phyloP scores from a whole-genome alignment of 2,113 vertebrate genomes.

The Oryzias curvinotus region DNA sequence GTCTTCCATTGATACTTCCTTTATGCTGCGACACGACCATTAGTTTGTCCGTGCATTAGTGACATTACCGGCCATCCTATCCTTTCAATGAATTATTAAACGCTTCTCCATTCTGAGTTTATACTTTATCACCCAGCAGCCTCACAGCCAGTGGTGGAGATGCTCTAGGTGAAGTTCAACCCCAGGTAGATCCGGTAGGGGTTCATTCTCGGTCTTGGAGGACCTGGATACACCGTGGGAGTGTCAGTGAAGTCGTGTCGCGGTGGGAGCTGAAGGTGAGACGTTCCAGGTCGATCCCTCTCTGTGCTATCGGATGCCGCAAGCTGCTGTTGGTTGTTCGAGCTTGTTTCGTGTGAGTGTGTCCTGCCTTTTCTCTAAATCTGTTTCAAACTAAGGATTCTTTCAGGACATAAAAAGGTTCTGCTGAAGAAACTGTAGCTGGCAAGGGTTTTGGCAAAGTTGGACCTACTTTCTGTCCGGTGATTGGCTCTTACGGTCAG shows the following conservation, averaged over 20 bases:
- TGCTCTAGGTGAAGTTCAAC: slow-evolving; percentile 55
- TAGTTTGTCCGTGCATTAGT: slow-evolving; percentile 67
- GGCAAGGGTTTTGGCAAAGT: slow-evolving; percentile 48
- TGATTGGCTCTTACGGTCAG: slow-evolving; percentile 50
- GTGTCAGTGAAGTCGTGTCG: too few relatives aligned
- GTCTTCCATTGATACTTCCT: slow-evolving; percentile 61
- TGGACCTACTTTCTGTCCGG: slow-evolving; percentile 46
- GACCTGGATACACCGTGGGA: too few relatives aligned
- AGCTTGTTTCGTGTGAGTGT: too few relatives aligned
- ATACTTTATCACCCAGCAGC: slow-evolving; percentile 74
- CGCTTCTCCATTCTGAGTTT: slow-evolving; percentile 70
- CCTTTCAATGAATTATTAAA: slow-evolving; percentile 78
- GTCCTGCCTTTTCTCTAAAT: too few relatives aligned
- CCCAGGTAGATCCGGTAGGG: slow-evolving; percentile 44
- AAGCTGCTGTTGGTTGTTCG: not conserved
- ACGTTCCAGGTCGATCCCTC: slow-evolving; percentile 13
- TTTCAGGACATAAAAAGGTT: not conserved
- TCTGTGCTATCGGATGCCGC: not conserved
- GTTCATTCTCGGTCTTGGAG: not conserved
- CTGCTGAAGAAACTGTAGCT: slow-evolving; percentile 7
- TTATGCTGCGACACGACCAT: slow-evolving; percentile 47
- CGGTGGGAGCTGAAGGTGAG: not conserved
- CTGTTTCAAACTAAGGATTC: too few relatives aligned
- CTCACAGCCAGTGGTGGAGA: slow-evolving; percentile 45
- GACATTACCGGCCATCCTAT: slow-evolving; percentile 76